Evolutionary conservation across 2,888 invertebrate genomes (phyloP), one percentile per base, ranked within the genome.

Genomic region (Phalera bucephala): DNA sequence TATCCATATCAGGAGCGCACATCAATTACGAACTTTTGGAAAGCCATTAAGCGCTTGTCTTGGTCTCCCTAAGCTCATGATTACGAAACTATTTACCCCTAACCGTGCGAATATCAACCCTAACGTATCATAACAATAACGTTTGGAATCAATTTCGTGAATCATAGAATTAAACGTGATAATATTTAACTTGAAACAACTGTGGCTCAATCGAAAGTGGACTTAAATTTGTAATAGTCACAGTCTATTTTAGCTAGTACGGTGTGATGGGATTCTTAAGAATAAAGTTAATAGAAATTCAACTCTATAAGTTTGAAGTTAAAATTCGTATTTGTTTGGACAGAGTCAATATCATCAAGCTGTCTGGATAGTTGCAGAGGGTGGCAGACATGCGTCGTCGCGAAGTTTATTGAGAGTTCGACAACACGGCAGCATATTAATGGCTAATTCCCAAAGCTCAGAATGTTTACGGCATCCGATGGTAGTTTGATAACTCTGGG

Each of bases 71-170:
- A 17, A 17, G 5, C 15, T 10, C 11, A 11, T 17, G 11, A 17
- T 17, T 11, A 11, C 17, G 0, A 9, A 17, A 29, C 28, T 29
- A 29, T 26, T 26, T 26, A 11, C 26, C 11, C 28, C 20, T 25
- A 23, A 17, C 17, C 34, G 28, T 9, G 35, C 17, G 13, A 31
- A 21, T 30, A 38, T 14, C 25, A 33, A 27, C 33, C 26, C 27
- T 31, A 14, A n/a, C n/a, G n/a, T 39, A 26, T 29, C 14, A 27
- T 27, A 27, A 14, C 3, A 1, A 14, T 14, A 14, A 27, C n/a
- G 27, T 9, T 27, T 13, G 9, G 14, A 14, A 27, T 27, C 9
- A 14, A 15, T 27, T 27, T 12, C 1, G 12, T n/a, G 7, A 14
- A 27, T 14, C 27, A n/a, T 9, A 27, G 14, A n/a, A 27, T 14